These are phyloP conservation scores for Taphrorychus bicolor DNA, from an alignment of 2,888 invertebrate species.

Conservation along the genomic window DNA sequence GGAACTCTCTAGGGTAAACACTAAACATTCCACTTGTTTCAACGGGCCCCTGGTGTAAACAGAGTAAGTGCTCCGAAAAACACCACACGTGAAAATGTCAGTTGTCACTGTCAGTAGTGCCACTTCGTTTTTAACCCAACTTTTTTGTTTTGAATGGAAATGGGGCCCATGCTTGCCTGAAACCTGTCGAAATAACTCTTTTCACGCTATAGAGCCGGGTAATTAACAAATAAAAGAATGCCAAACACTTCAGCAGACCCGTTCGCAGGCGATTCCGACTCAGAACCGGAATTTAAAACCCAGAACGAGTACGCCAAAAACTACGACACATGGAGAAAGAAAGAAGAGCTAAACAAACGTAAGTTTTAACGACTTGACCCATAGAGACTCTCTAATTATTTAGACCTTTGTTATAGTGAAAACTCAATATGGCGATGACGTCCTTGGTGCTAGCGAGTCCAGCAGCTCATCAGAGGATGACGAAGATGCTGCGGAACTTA, in stretches of 20 bases:
- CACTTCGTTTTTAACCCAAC: too few relatives aligned
- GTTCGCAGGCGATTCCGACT: slow-evolving; percentile 30
- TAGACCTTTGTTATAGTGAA: slow-evolving; percentile 67
- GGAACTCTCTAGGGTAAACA: too few relatives aligned
- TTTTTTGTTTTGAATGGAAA: too few relatives aligned
- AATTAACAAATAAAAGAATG: too few relatives aligned
- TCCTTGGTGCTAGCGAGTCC: slow-evolving; percentile 60
- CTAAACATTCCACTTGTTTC: too few relatives aligned
- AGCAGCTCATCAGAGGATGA: slow-evolving; percentile 68
- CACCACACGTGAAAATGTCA: too few relatives aligned
- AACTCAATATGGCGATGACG: slow-evolving; percentile 73
- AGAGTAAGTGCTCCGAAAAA: too few relatives aligned
- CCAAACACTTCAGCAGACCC: background rate
- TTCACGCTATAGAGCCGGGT: too few relatives aligned
- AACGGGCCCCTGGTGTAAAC: too few relatives aligned
- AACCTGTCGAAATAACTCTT: too few relatives aligned
- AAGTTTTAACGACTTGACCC: slow-evolving; percentile 1
- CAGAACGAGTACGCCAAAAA: slow-evolving; percentile 83
- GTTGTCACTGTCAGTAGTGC: too few relatives aligned
- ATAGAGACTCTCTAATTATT: background rate
- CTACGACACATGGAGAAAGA: slow-evolving; percentile 84
- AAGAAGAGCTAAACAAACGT: slow-evolving; percentile 86
- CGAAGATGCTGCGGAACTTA: slow-evolving; percentile 66
- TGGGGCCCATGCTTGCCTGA: too few relatives aligned
- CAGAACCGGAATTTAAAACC: slow-evolving; percentile 67